Evolutionary conservation across 2,888 invertebrate species (phyloP).

Genomic region (Chymomyza caudatula): DNA sequence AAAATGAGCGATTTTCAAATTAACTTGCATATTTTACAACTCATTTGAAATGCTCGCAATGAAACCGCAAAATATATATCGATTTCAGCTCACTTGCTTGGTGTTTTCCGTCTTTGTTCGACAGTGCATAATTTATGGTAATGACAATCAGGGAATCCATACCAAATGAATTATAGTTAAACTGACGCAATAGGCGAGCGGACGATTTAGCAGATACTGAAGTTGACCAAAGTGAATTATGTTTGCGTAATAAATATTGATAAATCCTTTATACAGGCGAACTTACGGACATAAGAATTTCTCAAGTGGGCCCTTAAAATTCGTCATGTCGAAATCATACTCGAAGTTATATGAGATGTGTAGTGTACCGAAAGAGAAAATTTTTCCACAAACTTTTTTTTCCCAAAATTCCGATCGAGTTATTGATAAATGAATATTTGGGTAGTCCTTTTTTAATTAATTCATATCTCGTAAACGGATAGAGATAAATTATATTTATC

Average conservation of each 20-base stretch:
- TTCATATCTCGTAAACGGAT: no score
- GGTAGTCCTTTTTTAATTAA: no score
- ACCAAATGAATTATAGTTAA: constrained; percentile 42
- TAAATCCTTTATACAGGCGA: constrained; percentile 33
- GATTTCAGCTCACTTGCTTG: background rate
- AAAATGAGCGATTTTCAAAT: constrained; percentile 31
- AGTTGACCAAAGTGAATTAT: constrained; percentile 42
- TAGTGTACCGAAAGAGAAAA: no score
- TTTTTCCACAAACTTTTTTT: no score
- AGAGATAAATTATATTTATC: no score
- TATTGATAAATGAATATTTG: no score
- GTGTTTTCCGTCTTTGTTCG: constrained; percentile 25
- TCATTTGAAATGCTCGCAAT: constrained; percentile 40
- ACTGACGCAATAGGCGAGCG: constrained; percentile 29
- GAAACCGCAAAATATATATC: constrained; percentile 40
- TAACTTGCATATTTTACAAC: constrained; percentile 51
- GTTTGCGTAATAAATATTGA: constrained; percentile 37
- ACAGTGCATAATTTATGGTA: constrained; percentile 58
- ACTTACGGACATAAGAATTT: no score
- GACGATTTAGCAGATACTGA: constrained; percentile 48
- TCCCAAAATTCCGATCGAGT: no score
- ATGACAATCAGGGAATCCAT: constrained; percentile 50
- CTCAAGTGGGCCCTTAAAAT: no score
- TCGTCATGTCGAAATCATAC: no score
- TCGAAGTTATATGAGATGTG: no score